These are phyloP conservation scores for Rhinichthys osculus DNA, from an alignment of 2,797 vertebrate genomes.

Conservation along the genomic window DNA sequence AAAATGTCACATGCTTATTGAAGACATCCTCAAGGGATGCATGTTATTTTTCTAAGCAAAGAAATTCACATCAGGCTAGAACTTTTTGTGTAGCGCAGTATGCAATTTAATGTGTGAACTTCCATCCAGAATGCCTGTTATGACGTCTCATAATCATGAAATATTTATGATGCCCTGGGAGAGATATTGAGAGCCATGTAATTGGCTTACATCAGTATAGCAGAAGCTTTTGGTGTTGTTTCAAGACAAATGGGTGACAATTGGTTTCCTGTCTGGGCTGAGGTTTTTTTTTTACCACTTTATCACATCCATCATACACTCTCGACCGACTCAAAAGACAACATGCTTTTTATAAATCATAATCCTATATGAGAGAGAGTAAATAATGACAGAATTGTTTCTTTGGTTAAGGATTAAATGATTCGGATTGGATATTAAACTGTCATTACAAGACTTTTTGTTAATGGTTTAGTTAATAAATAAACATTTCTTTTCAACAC, in stretches of 20 bases:
- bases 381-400: background rate
- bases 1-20: conserved; percentile 42
- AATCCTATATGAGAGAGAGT: background rate
- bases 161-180: conserved; percentile 32
- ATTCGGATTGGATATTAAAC: background rate
- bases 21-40: conserved; percentile 9
- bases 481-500: background rate
- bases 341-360: conserved; percentile 1
- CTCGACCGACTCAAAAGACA: conserved; percentile 6
- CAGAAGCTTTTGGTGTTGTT: conserved; percentile 18
- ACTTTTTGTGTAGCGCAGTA: background rate
- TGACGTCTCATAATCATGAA: conserved; percentile 24
- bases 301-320: conserved; percentile 18
- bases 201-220: conserved; percentile 33
- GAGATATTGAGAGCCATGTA: conserved; percentile 30
- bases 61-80: conserved; percentile 19
- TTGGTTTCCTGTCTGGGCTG: conserved; percentile 33
- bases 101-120: conserved; percentile 14
- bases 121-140: conserved; percentile 6
- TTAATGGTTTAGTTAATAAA: background rate
- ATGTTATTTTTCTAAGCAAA: conserved; percentile 19
- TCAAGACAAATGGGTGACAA: conserved; percentile 30
- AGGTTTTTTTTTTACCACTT: background rate
- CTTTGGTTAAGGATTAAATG: background rate
- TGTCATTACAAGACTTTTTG: background rate